Conservation (phyloP, 2,113 vertebrate genomes). For the Platichthys flesus region DNA sequence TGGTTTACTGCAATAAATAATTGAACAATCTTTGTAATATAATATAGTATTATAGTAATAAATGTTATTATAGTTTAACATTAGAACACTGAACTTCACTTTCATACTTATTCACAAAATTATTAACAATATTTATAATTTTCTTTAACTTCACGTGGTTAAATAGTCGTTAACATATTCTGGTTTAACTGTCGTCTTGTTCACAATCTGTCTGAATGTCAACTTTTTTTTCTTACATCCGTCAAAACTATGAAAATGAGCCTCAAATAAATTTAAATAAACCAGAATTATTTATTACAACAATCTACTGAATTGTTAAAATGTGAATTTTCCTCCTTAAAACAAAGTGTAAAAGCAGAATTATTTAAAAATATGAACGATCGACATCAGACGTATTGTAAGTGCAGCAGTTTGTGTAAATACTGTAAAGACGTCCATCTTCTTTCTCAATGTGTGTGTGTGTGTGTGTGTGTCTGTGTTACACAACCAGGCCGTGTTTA, state of each 20-base stretch:
- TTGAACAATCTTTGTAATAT: no score
- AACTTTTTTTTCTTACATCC: neutral
- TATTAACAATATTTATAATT: no score
- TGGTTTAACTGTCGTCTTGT: neutral
- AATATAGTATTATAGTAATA: no score
- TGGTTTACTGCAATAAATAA: no score
- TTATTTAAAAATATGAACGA: neutral
- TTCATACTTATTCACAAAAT: no score
- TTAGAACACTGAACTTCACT: no score
- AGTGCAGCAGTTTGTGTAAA: constrained; percentile 63
- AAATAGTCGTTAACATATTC: constrained; percentile 19
- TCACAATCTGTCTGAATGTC: no score
- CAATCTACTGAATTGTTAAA: neutral
- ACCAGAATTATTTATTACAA: neutral
- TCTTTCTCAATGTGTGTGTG: constrained; percentile 71
- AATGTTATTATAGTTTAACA: no score
- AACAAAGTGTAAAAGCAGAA: neutral
- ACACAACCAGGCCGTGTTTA: constrained; percentile 75
- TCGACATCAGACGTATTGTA: neutral
- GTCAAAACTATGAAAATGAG: neutral
- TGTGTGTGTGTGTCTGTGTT: constrained; percentile 30
- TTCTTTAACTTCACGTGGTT: neutral
- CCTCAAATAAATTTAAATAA: neutral
- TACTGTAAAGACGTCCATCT: constrained; percentile 59
- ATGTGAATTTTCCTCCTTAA: no score